phyloP scores from a whole-genome alignment of 2,888 invertebrate species.

The Cistogaster globosa region DNA sequence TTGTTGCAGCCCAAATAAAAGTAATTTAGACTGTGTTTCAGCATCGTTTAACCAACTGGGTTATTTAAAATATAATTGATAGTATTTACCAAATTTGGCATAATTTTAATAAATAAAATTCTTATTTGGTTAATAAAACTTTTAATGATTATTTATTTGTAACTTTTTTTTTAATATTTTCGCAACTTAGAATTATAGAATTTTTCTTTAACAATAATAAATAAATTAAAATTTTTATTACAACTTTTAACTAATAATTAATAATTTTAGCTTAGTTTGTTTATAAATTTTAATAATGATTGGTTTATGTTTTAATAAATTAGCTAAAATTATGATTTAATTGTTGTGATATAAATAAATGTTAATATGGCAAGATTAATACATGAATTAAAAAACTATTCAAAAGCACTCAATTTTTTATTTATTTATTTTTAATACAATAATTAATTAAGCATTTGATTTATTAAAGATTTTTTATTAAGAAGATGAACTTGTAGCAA shows the following conservation, averaged over 20 bases:
- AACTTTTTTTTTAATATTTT: background rate
- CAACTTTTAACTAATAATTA: constrained; percentile 40
- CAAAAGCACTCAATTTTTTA: constrained; percentile 37
- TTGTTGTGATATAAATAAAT: constrained; percentile 70
- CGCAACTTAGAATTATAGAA: no score
- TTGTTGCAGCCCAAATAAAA: no score
- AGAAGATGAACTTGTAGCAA: no score
- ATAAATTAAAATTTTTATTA: background rate
- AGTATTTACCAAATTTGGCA: background rate
- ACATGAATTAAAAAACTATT: constrained; percentile 75
- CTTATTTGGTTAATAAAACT: background rate
- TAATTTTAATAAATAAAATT: background rate
- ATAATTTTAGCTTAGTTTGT: constrained; percentile 29
- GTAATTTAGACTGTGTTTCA: no score
- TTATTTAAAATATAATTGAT: no score
- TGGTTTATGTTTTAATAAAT: constrained; percentile 36
- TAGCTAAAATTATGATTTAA: constrained; percentile 41
- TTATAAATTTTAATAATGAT: constrained; percentile 12
- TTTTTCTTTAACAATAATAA: background rate
- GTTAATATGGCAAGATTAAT: constrained; percentile 83
- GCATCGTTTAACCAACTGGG: no score
- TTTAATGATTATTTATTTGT: background rate
- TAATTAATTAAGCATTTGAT: constrained; percentile 1
- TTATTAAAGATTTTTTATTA: constrained; percentile 1
- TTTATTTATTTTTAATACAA: constrained; percentile 10